Conservation (phyloP, 2,888 invertebrate species). For the Gibbula magus region DNA sequence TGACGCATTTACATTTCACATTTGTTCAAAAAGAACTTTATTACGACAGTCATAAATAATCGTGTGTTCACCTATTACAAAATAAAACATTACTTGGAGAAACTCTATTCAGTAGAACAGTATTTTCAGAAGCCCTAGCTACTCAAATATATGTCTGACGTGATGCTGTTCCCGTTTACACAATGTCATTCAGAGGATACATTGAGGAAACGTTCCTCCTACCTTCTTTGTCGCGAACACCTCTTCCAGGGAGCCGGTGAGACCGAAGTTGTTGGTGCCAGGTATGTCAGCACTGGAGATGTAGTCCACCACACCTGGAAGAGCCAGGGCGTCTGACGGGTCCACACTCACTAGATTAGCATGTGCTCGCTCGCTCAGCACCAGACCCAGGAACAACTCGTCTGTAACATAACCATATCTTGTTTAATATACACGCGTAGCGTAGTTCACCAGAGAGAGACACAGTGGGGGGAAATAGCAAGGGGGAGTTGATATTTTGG, state of each 20-base stretch:
- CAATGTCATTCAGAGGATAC: too few species aligned
- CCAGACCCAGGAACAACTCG: slow-evolving; percentile 88
- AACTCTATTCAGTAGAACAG: too few species aligned
- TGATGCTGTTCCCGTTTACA: background rate
- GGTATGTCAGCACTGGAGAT: slow-evolving; percentile 86
- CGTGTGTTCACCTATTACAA: too few species aligned
- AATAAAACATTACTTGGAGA: too few species aligned
- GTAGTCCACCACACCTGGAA: slow-evolving; percentile 88
- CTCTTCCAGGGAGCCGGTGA: slow-evolving; percentile 88
- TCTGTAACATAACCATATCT: slow-evolving; percentile 67
- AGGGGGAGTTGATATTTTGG: too few species aligned
- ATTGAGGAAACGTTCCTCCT: background rate
- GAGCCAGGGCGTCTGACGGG: slow-evolving; percentile 82
- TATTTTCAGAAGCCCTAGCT: too few species aligned
- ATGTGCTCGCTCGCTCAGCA: slow-evolving; percentile 87
- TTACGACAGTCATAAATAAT: too few species aligned
- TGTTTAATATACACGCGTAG: too few species aligned
- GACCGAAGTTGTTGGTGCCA: slow-evolving; percentile 82
- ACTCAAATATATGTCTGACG: background rate
- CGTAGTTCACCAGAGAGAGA: too few species aligned
- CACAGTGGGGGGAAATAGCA: too few species aligned
- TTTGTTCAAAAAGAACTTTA: background rate
- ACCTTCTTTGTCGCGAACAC: slow-evolving; percentile 87
- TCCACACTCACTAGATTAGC: slow-evolving; percentile 88
- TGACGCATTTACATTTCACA: too few species aligned